These are phyloP conservation scores for Dromius quadrimaculatus DNA, from an alignment of 2,888 invertebrate species.

Conservation along the genomic window DNA sequence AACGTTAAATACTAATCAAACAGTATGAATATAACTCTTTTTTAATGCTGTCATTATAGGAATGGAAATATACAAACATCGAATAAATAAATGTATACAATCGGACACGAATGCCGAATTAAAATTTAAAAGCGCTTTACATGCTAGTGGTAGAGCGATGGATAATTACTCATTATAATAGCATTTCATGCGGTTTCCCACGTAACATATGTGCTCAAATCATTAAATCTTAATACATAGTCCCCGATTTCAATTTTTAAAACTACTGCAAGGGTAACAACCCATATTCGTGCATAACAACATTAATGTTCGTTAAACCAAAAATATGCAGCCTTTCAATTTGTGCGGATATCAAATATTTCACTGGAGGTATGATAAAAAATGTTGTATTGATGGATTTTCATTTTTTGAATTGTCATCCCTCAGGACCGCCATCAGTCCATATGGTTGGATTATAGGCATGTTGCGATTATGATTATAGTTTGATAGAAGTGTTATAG, in stretches of 20 bases:
- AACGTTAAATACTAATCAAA: slow-evolving; percentile 34
- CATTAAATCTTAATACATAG: slow-evolving; percentile 36
- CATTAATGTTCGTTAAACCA: no score
- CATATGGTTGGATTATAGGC: no score
- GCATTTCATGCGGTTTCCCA: slow-evolving; percentile 33
- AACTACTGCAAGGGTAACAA: background rate
- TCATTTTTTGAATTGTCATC: no score
- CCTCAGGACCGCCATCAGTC: no score
- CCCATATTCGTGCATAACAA: slow-evolving; percentile 2
- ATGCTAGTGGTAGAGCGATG: slow-evolving; percentile 26
- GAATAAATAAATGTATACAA: slow-evolving; percentile 36
- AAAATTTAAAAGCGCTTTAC: slow-evolving; percentile 37
- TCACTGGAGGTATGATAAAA: no score
- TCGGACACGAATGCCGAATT: slow-evolving; percentile 26
- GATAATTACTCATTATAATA: slow-evolving; percentile 33
- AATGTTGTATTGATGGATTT: no score
- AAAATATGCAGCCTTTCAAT: no score
- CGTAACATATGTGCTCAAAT: slow-evolving; percentile 16
- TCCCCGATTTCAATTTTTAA: background rate
- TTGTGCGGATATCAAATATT: no score
- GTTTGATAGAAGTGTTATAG: no score
- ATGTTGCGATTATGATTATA: no score
- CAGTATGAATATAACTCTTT: slow-evolving; percentile 29
- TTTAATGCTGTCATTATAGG: slow-evolving; percentile 29
- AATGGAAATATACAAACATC: slow-evolving; percentile 18